Evolutionary conservation across 2,888 invertebrate genomes (phyloP), one percentile per base, ranked within the genome.

Genomic region (Meteorus cinctellus): DNA sequence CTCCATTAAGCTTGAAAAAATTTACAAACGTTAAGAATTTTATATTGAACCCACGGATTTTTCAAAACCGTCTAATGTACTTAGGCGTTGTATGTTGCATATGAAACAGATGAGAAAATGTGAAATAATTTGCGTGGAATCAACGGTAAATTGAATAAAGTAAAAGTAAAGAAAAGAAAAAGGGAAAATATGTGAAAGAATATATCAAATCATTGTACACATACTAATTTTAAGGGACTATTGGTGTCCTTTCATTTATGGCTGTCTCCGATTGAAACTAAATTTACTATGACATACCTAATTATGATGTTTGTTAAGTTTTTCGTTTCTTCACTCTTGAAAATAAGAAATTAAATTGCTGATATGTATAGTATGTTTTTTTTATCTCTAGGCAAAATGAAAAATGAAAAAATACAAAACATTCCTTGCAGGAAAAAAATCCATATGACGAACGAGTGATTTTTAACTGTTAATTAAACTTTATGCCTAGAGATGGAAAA

Each of bases 271-370:
- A 27, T 41, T 27, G 62, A 71, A 67, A 24, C 62, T 62, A 29
- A 62, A 71, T 71, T 71, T 71, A 69, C 24, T 55, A 70, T 41
- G 60, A 48, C 36, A 70, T 36, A 41, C 36, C 29, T 41, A 31
- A 45, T 71, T 16, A 48, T 27, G 60, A 48, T 27, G 60, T n/a
- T 71, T 45, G 62, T 71, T 71, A 60, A 71, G 71, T 71, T 71
- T 71, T 41, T 62, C 29, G 60, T 71, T 71, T 60, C 45, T 71
- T 71, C 60, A 45, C 62, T 45, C 16, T 34, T 62, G 19, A 16
- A 27, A 55, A 59, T 62, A 41, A 71, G 60, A n/a, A 36, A 60
- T 12, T 59, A 45, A 19, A 36, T 70, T 27, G 16, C n/a, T 29
- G 8, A 34, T 63, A 34, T 63, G 12, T 31, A 12, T 63, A 48